A percentile compares a stretch with the other conserved stretches of the same genome.
Conservation (phyloP, 2,797 vertebrate genomes). For the Xyrichtys novacula region DNA sequence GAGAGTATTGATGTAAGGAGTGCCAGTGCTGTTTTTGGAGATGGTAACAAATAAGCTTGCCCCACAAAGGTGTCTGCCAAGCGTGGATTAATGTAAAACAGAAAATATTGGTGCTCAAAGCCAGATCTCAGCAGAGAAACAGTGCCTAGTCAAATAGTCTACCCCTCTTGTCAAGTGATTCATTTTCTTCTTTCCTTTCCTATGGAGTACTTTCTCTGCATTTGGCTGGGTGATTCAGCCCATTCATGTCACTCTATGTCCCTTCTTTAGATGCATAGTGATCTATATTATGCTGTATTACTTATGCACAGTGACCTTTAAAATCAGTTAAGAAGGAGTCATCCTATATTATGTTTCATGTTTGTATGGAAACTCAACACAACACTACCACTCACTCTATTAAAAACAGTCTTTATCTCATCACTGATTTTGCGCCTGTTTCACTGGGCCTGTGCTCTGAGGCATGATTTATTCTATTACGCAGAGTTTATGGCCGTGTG, state of each 20-base stretch:
- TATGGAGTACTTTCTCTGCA: constrained; percentile 27
- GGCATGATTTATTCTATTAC: constrained; percentile 11
- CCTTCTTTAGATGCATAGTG: neutral
- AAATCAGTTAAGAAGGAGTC: neutral
- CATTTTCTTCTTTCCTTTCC: constrained; percentile 39
- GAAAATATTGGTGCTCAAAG: constrained; percentile 54
- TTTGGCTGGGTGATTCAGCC: constrained; percentile 42
- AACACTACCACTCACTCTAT: neutral
- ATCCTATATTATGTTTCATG: neutral
- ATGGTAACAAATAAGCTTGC: constrained; percentile 64
- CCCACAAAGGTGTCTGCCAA: constrained; percentile 67
- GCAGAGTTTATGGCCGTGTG: constrained; percentile 4
- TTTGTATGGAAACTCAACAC: neutral
- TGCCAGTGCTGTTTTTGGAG: constrained; percentile 68
- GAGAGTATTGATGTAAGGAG: constrained; percentile 62
- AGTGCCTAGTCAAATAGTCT: constrained; percentile 42
- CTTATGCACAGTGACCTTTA: constrained; percentile 7
- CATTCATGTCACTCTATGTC: constrained; percentile 22
- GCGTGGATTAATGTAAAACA: constrained; percentile 67
- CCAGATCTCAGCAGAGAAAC: constrained; percentile 44
- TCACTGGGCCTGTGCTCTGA: neutral
- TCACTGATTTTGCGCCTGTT: neutral
- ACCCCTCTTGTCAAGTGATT: constrained; percentile 42
- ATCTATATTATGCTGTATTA: constrained; percentile 8
- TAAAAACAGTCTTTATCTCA: neutral